Base-by-base conservation (phyloP, 1,140 invertebrate species). In the Kradibia gibbosae region DNA sequence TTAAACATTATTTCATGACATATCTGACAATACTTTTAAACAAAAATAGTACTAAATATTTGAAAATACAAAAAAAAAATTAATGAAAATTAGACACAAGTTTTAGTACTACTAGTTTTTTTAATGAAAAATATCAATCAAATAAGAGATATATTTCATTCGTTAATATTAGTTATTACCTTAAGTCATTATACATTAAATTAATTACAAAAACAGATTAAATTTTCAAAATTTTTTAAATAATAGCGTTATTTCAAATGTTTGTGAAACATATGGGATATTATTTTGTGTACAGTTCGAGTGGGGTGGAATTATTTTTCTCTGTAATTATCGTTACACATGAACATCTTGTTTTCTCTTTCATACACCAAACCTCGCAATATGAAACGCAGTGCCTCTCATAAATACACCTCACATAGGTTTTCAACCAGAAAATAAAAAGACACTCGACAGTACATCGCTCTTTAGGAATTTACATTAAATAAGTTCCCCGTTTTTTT, bases 371-470 rank as follows among this genome's bases (percentile, higher is more conserved):
- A 55, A 80, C 76, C 53, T 82, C 73, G 73, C 78, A 75, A 79
- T 67, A 83, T 81, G 73, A 81, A 82, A 78, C 74, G 50, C 80
- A 78, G 78, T 84, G 71, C 75, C 80, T 76, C 57, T 81, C 80
- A 82, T 34, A 79, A 72, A 80, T 57, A 77, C 74, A 62, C 55
- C 67, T 45, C 80, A 71, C 60, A 75, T 81, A 73, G 67, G 70
- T 82, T 82, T 50, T 87, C 84, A 84, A 85, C 86, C 85, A 87
- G 85, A 87, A 87, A 87, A 87, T 87, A 87, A 82, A 87, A 87
- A 86, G 85, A 86, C 82, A 84, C 86, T 86, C 86, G 85, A 87
- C 80, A 82, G 55, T 82, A 82, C 83, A 84, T 85, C 83, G 71
- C 84, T 87, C 85, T 85, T 80, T 83, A 84, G 83, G 72, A 83